phyloP scores from a whole-genome alignment of 2,888 invertebrate species.

The Scaeva pyrastri region DNA sequence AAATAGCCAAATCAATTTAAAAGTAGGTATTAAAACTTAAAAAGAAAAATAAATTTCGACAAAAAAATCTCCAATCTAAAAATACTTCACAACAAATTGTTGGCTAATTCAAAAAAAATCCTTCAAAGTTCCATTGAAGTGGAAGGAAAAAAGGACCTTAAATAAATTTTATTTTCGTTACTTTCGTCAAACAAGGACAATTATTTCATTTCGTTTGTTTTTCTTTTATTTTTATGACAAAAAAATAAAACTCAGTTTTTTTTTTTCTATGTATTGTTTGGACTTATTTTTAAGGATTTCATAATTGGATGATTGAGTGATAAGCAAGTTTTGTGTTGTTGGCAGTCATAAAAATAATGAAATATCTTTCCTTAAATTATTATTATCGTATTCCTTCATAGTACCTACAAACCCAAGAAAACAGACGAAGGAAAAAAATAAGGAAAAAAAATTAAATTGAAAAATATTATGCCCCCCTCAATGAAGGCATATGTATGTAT shows the following conservation, averaged over 20 bases:
- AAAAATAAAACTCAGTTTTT: background rate
- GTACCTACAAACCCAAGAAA: background rate
- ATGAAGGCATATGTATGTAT: background rate
- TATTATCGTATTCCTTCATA: background rate
- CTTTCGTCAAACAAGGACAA: no score
- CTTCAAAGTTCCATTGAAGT: no score
- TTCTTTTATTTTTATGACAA: background rate
- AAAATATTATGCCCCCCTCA: background rate
- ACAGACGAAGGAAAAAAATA: background rate
- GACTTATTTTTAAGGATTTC: conserved; percentile 22
- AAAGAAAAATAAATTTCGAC: no score
- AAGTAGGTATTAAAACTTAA: no score
- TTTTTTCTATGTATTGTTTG: background rate
- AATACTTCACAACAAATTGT: no score
- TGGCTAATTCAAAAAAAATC: no score
- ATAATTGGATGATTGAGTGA: conserved; percentile 38
- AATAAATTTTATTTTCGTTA: no score
- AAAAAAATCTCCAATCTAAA: no score
- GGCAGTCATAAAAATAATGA: conserved; percentile 32
- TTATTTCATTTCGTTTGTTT: no score
- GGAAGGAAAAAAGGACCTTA: no score
- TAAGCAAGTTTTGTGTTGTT: conserved; percentile 30
- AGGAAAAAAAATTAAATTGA: background rate
- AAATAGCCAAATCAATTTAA: no score
- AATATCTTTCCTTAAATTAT: conserved; percentile 16